Evolutionary conservation across 37 sponge, comb jelly and placozoan genomes (phyloP).

Genomic region (Haliclona indistincta): DNA sequence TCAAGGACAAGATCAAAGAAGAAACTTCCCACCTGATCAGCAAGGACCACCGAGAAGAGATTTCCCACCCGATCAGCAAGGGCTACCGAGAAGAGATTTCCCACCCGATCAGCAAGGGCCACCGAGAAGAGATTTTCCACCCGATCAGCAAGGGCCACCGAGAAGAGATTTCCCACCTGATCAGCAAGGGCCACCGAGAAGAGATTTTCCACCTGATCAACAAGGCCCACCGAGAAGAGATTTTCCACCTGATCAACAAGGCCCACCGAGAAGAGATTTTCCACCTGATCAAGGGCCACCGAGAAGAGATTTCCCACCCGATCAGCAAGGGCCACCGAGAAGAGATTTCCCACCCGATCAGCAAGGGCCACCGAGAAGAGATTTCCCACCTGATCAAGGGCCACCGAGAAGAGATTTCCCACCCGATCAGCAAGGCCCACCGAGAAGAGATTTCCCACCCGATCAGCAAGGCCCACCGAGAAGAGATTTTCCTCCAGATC

Average conservation of each 20-base stretch:
- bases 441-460: slow-evolving; percentile 1
- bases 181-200: neutral
- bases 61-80: too few species aligned
- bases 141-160: too few species aligned
- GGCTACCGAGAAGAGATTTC: too few species aligned
- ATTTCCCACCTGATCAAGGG: neutral
- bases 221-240: slow-evolving; percentile 8
- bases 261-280: neutral
- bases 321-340: too few species aligned
- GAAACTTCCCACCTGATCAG: too few species aligned
- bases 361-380: neutral
- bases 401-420: too few species aligned
- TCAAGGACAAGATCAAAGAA: too few species aligned
- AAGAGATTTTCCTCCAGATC: neutral
- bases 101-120: too few species aligned
- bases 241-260: neutral
- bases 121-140: too few species aligned
- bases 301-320: neutral
- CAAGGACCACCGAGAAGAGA: too few species aligned
- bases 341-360: neutral
- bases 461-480: slow-evolving; percentile 9
- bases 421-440: neutral
- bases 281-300: neutral
- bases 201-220: neutral
- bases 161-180: neutral